Percentiles rank a stretch among this genome's conserved stretches.
These are phyloP conservation scores for Horisme vitalbata DNA, from an alignment of 2,888 invertebrate genomes.

Conservation along the genomic window DNA sequence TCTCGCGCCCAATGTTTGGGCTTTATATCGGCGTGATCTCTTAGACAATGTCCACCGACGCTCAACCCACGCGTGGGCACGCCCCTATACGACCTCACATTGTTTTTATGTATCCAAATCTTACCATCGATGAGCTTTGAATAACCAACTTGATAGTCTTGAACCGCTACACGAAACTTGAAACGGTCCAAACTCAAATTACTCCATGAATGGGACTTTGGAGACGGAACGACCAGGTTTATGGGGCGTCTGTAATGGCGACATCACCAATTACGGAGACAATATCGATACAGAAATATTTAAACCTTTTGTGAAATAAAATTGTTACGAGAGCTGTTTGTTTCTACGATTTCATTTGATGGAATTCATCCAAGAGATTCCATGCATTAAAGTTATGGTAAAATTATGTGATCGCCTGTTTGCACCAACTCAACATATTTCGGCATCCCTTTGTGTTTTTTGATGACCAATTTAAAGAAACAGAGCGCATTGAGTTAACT, in stretches of 20 bases:
- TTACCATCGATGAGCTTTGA: conserved; percentile 53
- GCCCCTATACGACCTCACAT: conserved; percentile 63
- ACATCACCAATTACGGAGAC: conserved; percentile 33
- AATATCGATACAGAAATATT: conserved; percentile 34
- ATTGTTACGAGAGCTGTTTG: conserved; percentile 26
- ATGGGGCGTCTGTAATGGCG: conserved; percentile 32
- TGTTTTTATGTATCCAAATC: conserved; percentile 64
- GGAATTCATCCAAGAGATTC: conserved; percentile 23
- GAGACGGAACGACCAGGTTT: conserved; percentile 31
- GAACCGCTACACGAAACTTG: conserved; percentile 43
- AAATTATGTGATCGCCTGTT: conserved; percentile 29
- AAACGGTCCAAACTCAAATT: conserved; percentile 38
- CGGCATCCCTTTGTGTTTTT: conserved; percentile 29
- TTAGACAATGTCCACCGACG: conserved; percentile 77
- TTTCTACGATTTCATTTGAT: conserved; percentile 32
- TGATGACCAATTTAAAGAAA: conserved; percentile 37
- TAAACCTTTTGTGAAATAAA: conserved; percentile 33
- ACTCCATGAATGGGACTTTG: conserved; percentile 33
- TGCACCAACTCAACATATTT: conserved; percentile 29
- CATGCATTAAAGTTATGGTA: conserved; percentile 20
- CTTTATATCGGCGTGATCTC: conserved; percentile 61
- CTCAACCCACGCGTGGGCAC: conserved; percentile 67
- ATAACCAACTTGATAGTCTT: conserved; percentile 48
- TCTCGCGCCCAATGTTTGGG: conserved; percentile 70
- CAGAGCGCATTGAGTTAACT: conserved; percentile 28